These are phyloP conservation scores for Psittacula cyanocephala DNA, from an alignment of 2,113 vertebrate species.

Conservation along the genomic window DNA sequence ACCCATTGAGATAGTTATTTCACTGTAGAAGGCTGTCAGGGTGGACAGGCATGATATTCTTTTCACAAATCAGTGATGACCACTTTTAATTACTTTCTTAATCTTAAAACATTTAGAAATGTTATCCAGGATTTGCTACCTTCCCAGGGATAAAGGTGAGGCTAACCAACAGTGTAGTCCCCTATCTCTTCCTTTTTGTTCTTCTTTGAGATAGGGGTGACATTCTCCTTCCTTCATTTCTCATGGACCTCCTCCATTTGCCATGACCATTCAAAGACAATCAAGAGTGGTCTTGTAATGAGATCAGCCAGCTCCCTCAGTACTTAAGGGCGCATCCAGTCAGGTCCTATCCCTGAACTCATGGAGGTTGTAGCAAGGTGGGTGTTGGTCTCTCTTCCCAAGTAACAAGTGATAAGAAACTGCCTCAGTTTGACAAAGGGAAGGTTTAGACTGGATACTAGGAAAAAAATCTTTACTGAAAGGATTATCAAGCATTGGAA, in stretches of 20 bases:
- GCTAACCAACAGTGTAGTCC: background rate
- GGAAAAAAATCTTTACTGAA: background rate
- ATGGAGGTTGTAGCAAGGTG: background rate
- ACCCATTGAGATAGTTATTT: background rate
- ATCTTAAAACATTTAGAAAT: background rate
- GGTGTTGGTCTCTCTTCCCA: background rate
- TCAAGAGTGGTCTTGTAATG: background rate
- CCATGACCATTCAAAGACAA: background rate
- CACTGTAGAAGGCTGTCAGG: background rate
- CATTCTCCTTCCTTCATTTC: background rate
- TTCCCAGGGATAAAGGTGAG: background rate
- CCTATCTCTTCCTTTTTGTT: background rate
- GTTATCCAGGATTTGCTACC: background rate
- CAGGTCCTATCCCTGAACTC: background rate
- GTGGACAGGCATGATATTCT: background rate
- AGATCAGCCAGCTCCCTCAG: background rate
- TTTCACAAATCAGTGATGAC: background rate
- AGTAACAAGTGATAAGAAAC: background rate
- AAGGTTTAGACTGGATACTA: background rate
- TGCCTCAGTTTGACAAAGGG: rapidly evolving
- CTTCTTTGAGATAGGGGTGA: background rate
- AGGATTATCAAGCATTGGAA: background rate
- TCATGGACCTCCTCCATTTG: background rate
- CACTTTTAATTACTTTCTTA: background rate
- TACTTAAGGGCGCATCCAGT: background rate